Evolutionary conservation across 2,113 vertebrate genomes (phyloP).

Genomic region (Tragulus kanchil): DNA sequence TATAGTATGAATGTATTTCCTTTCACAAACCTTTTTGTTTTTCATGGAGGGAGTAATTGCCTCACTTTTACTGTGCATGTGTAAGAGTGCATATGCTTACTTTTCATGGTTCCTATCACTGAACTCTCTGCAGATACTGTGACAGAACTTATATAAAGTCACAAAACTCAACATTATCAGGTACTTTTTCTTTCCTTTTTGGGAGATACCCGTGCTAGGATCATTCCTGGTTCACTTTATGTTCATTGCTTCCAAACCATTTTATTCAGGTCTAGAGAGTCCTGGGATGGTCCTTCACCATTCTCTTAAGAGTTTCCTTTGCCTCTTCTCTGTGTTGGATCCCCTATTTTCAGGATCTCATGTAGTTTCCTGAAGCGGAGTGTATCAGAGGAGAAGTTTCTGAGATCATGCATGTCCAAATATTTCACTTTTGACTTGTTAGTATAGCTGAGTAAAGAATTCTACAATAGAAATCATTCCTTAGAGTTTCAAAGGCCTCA

Average conservation of each 20-base stretch:
- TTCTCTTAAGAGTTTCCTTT: not conserved
- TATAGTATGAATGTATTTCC: not conserved
- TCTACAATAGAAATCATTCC: not conserved
- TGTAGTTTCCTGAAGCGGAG: slow-evolving; percentile 23
- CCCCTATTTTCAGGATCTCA: slow-evolving; percentile 28
- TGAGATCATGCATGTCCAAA: not conserved
- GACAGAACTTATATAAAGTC: slow-evolving; percentile 19
- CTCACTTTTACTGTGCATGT: not conserved
- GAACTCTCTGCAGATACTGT: not conserved
- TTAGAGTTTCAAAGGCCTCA: not conserved
- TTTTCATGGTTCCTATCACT: slow-evolving; percentile 37
- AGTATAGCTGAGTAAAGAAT: not conserved
- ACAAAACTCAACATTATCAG: not conserved
- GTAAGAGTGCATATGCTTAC: not conserved
- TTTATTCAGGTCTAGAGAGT: slow-evolving; percentile 23
- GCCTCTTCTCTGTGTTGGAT: not conserved
- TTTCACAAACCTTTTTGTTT: not conserved
- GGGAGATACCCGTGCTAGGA: not conserved
- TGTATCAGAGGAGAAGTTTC: slow-evolving; percentile 14
- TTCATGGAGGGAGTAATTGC: not conserved
- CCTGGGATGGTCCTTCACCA: not conserved
- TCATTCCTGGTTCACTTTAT: slow-evolving; percentile 12
- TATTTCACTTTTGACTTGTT: not conserved
- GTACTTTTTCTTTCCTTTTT: not conserved
- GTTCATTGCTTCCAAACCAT: not conserved